A percentile compares a stretch with the other conserved stretches of the same genome.
Conservation (phyloP, 2,113 vertebrate genomes). For the Noturus placidus region DNA sequence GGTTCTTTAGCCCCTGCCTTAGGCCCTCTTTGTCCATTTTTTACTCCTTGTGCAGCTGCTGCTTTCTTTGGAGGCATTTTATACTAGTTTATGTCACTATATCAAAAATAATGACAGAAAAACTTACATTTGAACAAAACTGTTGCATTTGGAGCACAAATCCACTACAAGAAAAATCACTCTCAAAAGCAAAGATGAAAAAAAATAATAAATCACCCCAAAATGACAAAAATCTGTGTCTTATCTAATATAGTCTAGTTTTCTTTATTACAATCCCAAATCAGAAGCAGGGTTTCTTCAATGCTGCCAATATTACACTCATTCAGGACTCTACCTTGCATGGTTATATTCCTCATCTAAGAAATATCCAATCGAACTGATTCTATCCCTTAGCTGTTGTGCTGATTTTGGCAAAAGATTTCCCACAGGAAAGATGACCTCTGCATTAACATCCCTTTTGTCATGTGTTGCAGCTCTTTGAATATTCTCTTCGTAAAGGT, state of each 20-base stretch:
- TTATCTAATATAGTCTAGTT: neutral
- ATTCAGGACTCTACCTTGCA: constrained; percentile 48
- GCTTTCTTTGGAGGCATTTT: constrained; percentile 82
- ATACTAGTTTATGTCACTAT: constrained; percentile 57
- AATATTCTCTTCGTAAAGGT: constrained; percentile 43
- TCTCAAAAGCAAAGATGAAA: constrained; percentile 18
- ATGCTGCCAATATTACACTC: constrained; percentile 24
- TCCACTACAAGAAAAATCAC: neutral
- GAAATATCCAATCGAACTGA: constrained; percentile 59
- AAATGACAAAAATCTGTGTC: neutral
- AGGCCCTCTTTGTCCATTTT: constrained; percentile 68
- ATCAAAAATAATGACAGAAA: constrained; percentile 24
- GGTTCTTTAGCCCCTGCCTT: constrained; percentile 67
- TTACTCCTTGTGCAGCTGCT: constrained; percentile 61
- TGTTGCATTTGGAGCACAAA: constrained; percentile 35
- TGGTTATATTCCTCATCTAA: constrained; percentile 41
- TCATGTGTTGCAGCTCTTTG: constrained; percentile 47
- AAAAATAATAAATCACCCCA: neutral
- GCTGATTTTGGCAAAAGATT: constrained; percentile 68
- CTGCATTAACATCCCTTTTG: constrained; percentile 64
- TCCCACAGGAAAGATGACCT: constrained; percentile 59
- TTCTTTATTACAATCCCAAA: constrained; percentile 27
- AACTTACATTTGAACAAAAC: constrained; percentile 41
- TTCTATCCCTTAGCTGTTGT: constrained; percentile 64
- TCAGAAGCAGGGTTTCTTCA: constrained; percentile 17